phyloP scores from a whole-genome alignment of 2,888 invertebrate genomes.

The Phyllotreta cruciferae region DNA sequence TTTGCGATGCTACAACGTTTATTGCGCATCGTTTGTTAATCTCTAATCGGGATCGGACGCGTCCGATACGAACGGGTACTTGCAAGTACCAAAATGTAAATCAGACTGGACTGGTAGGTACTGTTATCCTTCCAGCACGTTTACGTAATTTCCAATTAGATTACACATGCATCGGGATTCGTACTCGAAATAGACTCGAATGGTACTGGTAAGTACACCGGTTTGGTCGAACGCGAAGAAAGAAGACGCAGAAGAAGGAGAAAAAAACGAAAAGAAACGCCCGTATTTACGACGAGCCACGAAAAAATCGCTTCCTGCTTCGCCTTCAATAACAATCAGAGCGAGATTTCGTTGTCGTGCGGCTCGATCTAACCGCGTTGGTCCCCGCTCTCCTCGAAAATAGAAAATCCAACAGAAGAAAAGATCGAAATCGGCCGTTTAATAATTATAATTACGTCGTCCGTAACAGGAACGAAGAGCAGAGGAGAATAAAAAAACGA shows the following conservation, averaged over 20 bases:
- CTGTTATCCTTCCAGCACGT: constrained; percentile 24
- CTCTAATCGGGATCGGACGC: constrained; percentile 3
- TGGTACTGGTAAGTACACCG: too few species aligned
- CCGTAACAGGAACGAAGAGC: constrained; percentile 8
- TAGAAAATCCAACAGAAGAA: constrained; percentile 10
- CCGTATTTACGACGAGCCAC: constrained; percentile 10
- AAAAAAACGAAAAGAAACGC: neutral
- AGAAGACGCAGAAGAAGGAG: too few species aligned
- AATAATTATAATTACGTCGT: constrained; percentile 30
- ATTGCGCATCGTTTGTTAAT: neutral
- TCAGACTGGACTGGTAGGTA: constrained; percentile 9
- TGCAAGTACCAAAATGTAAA: constrained; percentile 22
- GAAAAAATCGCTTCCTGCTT: constrained; percentile 16
- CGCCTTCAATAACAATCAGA: constrained; percentile 14
- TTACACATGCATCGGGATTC: too few species aligned
- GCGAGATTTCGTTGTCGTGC: constrained; percentile 7
- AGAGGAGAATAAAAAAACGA: too few species aligned
- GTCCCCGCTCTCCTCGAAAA: neutral
- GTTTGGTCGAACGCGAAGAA: too few species aligned
- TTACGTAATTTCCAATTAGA: constrained; percentile 29
- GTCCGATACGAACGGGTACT: neutral
- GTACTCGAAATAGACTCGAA: too few species aligned
- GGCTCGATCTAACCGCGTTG: too few species aligned
- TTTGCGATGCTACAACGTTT: neutral
- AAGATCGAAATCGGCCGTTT: constrained; percentile 11